Evolutionary conservation across 1,140 invertebrate species (phyloP).

Genomic region (Sycophaga agraensis): DNA sequence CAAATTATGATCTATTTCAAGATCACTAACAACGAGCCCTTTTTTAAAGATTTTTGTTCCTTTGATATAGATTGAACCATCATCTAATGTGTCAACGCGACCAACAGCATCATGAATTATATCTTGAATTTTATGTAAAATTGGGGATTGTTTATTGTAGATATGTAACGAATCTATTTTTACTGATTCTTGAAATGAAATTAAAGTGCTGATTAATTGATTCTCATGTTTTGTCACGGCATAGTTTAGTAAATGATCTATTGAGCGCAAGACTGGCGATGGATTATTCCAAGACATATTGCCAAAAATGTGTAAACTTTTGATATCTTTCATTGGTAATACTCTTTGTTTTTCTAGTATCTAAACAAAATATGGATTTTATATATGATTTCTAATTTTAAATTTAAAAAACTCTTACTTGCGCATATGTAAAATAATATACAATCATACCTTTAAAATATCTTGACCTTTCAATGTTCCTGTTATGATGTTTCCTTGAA

Average conservation of each 20-base stretch:
- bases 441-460: constrained; percentile 26
- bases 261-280: neutral
- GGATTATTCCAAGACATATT: constrained; percentile 31
- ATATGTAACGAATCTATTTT: neutral
- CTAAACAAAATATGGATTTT: constrained; percentile 31
- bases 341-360: constrained; percentile 24
- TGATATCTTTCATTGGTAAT: constrained; percentile 13
- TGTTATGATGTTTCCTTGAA: constrained; percentile 29
- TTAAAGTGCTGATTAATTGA: constrained; percentile 33
- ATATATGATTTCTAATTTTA: no score
- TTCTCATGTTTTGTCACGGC: constrained; percentile 37
- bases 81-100: constrained; percentile 10
- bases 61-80: constrained; percentile 29
- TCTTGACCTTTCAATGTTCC: constrained; percentile 30
- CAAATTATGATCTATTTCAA: constrained; percentile 27
- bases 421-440: neutral
- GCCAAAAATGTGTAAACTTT: constrained; percentile 27
- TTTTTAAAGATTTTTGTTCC: constrained; percentile 37
- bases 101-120: constrained; percentile 37
- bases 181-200: neutral
- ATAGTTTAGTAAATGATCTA: constrained; percentile 33
- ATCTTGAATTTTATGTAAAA: constrained; percentile 29
- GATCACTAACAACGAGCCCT: constrained; percentile 19
- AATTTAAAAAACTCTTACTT: neutral
- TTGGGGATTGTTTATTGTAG: neutral